phyloP scores from a whole-genome alignment of 2,797 vertebrate species.

The Tiaroga cobitis region DNA sequence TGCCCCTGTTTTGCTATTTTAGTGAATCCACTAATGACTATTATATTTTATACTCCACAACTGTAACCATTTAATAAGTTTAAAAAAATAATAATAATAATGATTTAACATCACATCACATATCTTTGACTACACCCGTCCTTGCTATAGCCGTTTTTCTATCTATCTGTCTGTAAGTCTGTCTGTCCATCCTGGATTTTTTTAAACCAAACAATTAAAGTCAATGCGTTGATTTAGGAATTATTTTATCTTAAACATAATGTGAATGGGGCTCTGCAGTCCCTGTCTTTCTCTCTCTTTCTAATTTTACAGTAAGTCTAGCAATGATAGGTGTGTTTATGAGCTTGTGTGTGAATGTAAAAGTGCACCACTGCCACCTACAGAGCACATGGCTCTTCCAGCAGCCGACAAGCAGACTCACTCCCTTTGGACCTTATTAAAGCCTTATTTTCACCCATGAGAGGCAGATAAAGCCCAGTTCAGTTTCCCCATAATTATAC shows the following conservation, averaged over 20 bases:
- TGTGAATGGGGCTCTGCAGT: neutral
- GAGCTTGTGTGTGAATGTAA: neutral
- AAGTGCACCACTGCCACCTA: conserved; percentile 64
- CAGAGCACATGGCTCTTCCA: conserved; percentile 25
- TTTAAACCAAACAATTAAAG: neutral
- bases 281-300: neutral
- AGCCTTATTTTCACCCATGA: conserved; percentile 60
- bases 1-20: conserved; percentile 12
- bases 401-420: neutral
- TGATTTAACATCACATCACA: conserved; percentile 24
- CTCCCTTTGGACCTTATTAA: conserved; percentile 64
- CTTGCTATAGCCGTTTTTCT: neutral
- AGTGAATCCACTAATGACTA: conserved; percentile 19
- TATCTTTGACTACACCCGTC: neutral
- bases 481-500: conserved; percentile 53
- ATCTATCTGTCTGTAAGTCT: too few species aligned
- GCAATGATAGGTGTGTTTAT: neutral
- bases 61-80: neutral
- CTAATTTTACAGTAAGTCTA: neutral
- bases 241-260: neutral
- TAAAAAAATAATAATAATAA: neutral
- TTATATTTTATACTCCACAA: conserved; percentile 12
- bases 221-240: neutral
- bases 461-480: conserved; percentile 48
- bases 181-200: neutral